These are phyloP conservation scores for mouse (Mus musculus) DNA, from an alignment of 2,113 vertebrate species.

Conservation along the genomic window DNA sequence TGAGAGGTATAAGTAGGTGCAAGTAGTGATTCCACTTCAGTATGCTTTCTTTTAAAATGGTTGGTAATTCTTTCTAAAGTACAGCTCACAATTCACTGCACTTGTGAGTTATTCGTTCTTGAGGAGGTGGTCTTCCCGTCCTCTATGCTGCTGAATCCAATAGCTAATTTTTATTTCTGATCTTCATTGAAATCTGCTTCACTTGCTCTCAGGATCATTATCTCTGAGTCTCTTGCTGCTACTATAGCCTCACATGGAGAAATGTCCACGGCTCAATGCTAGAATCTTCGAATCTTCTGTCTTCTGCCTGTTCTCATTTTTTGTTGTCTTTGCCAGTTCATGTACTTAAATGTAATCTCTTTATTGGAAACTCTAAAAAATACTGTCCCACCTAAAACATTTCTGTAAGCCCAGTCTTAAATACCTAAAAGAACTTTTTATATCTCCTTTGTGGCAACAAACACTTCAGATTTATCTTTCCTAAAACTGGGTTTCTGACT, in stretches of 20 bases:
- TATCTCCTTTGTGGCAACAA: neutral
- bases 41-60: neutral
- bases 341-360: neutral
- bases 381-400: neutral
- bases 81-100: neutral
- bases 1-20: neutral
- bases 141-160: neutral
- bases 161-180: neutral
- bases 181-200: neutral
- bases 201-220: neutral
- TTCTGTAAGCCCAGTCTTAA: neutral
- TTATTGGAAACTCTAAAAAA: neutral
- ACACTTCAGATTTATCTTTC: neutral
- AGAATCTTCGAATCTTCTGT: neutral
- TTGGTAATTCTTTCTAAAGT: neutral
- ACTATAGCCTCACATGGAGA: neutral
- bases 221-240: neutral
- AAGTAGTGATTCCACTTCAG: neutral
- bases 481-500: neutral
- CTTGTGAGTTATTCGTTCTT: neutral
- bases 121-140: neutral
- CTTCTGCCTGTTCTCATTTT: neutral
- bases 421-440: neutral
- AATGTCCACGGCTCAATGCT: neutral
- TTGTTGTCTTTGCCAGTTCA: neutral